Conservation (phyloP, 2,888 invertebrate species). For the Ennomos quercinarius region DNA sequence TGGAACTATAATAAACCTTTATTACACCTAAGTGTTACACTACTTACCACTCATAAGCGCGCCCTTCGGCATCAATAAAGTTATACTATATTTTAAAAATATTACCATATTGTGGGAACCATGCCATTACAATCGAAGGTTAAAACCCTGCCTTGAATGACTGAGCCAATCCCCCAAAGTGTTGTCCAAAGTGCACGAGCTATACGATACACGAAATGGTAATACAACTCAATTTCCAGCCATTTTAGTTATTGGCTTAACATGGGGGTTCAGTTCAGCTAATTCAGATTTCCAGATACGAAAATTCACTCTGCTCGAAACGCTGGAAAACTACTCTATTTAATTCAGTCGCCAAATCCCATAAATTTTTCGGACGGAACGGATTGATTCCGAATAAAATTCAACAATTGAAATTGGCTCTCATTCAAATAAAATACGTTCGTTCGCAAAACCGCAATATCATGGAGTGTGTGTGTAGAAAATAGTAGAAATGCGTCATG, state of each 20-base stretch:
- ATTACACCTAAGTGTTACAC: constrained; percentile 4
- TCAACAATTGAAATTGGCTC: constrained; percentile 13
- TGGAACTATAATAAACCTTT: constrained; percentile 6
- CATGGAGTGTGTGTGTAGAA: constrained; percentile 1
- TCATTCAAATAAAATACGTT: not conserved
- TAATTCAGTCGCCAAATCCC: constrained; percentile 16
- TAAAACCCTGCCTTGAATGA: constrained; percentile 44
- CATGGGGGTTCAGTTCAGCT: constrained; percentile 1
- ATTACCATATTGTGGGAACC: constrained; percentile 26
- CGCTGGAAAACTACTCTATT: constrained; percentile 21
- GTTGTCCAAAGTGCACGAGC: constrained; percentile 42
- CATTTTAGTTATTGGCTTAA: constrained; percentile 36
- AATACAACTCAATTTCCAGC: constrained; percentile 54
- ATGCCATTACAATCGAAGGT: constrained; percentile 46
- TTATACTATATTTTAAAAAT: constrained; percentile 14
- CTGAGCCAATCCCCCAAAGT: constrained; percentile 61
- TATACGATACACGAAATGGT: constrained; percentile 49
- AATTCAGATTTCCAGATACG: constrained; percentile 1
- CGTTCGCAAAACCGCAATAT: not conserved
- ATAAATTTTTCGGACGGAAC: constrained; percentile 13
- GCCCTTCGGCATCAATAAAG: constrained; percentile 16
- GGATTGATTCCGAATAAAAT: constrained; percentile 6
- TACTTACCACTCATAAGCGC: not conserved
- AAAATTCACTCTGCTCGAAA: constrained; percentile 14
- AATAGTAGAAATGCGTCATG: not conserved